Evolutionary conservation across 2,113 vertebrate genomes (phyloP).

Genomic region (Delphinapterus leucas): DNA sequence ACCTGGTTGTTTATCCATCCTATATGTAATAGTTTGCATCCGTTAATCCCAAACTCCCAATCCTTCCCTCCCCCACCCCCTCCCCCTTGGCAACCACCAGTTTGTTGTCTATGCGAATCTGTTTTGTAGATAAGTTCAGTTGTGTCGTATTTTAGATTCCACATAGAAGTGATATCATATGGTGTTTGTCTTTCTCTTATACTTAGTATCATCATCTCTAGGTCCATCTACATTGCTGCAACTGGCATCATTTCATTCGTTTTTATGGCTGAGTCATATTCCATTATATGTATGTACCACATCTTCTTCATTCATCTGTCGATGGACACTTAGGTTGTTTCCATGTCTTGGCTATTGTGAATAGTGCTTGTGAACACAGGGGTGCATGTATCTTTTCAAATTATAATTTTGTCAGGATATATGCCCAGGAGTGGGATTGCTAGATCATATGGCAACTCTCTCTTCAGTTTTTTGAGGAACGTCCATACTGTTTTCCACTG

Average conservation of each 20-base stretch:
- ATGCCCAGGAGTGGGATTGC: neutral
- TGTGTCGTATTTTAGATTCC: neutral
- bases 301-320: no score
- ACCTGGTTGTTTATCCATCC: neutral
- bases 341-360: neutral
- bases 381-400: neutral
- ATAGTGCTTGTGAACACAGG: neutral
- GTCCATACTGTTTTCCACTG: neutral
- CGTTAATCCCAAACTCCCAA: neutral
- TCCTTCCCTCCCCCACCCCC: neutral
- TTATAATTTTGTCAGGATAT: neutral
- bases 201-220: neutral
- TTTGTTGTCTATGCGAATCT: neutral
- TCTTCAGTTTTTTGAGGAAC: neutral
- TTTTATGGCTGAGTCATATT: neutral
- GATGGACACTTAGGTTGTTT: neutral
- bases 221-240: neutral
- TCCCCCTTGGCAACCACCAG: neutral
- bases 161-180: no score
- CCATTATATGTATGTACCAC: neutral
- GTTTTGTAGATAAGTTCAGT: neutral
- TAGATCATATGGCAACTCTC: neutral
- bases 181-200: neutral
- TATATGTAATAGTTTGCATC: neutral
- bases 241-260: neutral